Percentiles rank a stretch among this genome's conserved stretches.
Evolutionary conservation across 2,113 vertebrate species (phyloP).

Genomic region (Pluvialis apricaria): DNA sequence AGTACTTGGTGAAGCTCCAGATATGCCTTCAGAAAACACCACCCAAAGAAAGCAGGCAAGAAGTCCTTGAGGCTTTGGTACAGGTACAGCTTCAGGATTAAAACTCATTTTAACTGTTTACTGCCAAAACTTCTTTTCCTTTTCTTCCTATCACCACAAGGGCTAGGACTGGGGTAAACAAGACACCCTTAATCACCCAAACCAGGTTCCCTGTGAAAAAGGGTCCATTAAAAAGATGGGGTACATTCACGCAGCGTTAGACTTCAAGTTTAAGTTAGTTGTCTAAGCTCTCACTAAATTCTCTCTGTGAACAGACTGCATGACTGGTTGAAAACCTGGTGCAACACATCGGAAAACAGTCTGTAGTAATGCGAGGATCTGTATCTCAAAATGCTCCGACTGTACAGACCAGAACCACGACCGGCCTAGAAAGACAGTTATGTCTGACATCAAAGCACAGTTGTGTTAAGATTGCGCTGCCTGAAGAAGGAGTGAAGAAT

Average conservation of each 20-base stretch:
- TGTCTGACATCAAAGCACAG: background rate
- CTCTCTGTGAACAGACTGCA: background rate
- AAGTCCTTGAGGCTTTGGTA: background rate
- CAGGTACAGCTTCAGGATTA: background rate
- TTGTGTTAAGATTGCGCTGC: background rate
- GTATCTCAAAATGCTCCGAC: background rate
- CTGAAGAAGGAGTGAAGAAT: background rate
- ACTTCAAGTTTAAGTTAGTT: background rate
- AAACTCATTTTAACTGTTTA: background rate
- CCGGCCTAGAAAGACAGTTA: background rate
- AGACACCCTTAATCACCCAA: background rate
- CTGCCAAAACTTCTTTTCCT: background rate
- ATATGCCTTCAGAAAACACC: background rate
- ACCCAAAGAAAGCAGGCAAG: background rate
- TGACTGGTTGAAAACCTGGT: background rate
- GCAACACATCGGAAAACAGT: background rate
- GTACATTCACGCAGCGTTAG: background rate
- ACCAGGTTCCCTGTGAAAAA: background rate
- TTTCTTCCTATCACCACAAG: background rate
- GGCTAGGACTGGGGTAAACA: background rate
- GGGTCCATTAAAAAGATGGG: background rate
- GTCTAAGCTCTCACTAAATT: background rate
- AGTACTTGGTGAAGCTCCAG: background rate
- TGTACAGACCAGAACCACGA: background rate
- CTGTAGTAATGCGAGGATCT: background rate